A percentile compares a stretch with the other conserved stretches of the same genome.
Evolutionary conservation across 2,797 vertebrate genomes (phyloP).

Genomic region (Philypnodon macrostomus): DNA sequence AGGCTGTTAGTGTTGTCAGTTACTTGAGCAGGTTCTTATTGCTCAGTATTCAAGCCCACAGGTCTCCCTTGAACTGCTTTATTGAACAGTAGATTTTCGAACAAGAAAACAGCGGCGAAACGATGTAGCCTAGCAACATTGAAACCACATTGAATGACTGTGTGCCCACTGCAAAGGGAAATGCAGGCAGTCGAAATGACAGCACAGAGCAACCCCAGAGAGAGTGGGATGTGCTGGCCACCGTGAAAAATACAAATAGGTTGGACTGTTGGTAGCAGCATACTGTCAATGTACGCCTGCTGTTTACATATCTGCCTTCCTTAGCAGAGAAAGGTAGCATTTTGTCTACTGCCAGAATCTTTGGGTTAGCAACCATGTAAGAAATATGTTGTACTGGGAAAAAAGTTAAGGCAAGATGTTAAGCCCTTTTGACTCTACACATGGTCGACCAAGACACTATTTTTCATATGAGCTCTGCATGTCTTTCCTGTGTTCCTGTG

Average conservation of each 20-base stretch:
- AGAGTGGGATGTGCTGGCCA: conserved; percentile 67
- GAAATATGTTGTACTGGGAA: conserved; percentile 7
- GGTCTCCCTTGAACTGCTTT: conserved; percentile 73
- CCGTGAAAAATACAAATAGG: conserved; percentile 59
- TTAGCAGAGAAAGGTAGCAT: conserved; percentile 2
- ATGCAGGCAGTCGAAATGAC: conserved; percentile 60
- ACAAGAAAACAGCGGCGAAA: conserved; percentile 62
- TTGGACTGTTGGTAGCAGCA: conserved; percentile 33
- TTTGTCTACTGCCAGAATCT: conserved; percentile 20
- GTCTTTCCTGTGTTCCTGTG: no score
- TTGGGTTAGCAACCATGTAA: conserved; percentile 1
- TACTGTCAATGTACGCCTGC: conserved; percentile 31
- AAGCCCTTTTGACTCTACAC: no score
- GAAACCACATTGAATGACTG: conserved; percentile 61
- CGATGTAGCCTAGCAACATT: conserved; percentile 81
- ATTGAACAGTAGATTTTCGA: conserved; percentile 74
- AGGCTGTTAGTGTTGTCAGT: conserved; percentile 58
- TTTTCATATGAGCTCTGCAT: no score
- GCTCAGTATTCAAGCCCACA: conserved; percentile 75
- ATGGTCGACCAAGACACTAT: no score
- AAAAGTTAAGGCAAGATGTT: no score
- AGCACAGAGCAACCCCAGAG: conserved; percentile 60
- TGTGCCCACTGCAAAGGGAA: conserved; percentile 56
- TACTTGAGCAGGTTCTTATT: conserved; percentile 58
- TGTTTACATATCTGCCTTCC: conserved; percentile 28